Conservation (phyloP, 2,888 invertebrate genomes). For the Erannis defoliaria region DNA sequence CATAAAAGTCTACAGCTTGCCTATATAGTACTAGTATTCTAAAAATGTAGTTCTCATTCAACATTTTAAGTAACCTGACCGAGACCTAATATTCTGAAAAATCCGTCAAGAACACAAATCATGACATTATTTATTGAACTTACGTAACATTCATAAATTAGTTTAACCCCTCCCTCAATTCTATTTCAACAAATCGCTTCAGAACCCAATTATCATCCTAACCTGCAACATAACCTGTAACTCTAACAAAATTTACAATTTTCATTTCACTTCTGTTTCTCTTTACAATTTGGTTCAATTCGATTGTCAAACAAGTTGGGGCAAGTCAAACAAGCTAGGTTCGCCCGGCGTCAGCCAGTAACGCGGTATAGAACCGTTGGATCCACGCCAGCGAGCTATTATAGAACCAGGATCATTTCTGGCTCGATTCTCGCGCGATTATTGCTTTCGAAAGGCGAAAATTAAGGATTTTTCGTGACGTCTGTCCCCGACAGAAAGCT, state of each 20-base stretch:
- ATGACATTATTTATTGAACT: too few species aligned
- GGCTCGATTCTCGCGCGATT: conserved; percentile 51
- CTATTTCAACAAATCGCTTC: too few species aligned
- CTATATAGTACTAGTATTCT: neutral
- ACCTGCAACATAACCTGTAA: neutral
- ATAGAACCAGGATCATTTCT: conserved; percentile 39
- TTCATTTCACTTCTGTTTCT: conserved; percentile 39
- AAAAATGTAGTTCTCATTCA: neutral
- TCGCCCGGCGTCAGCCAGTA: neutral
- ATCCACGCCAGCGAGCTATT: conserved; percentile 28
- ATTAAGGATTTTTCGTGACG: conserved; percentile 70
- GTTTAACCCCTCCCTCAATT: too few species aligned
- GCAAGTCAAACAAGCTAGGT: conserved; percentile 33
- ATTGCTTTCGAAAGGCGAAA: conserved; percentile 62
- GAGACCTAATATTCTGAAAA: too few species aligned
- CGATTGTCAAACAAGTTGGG: conserved; percentile 37
- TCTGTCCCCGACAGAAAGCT: conserved; percentile 67
- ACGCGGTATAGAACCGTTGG: conserved; percentile 13
- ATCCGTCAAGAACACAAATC: too few species aligned
- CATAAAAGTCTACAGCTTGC: neutral
- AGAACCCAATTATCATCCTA: neutral
- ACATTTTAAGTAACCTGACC: too few species aligned
- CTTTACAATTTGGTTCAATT: conserved; percentile 44
- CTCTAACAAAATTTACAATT: conserved; percentile 32
- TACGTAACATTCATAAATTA: too few species aligned